Evolutionary conservation across 2,888 invertebrate genomes (phyloP).

Genomic region (Euclidia mi): DNA sequence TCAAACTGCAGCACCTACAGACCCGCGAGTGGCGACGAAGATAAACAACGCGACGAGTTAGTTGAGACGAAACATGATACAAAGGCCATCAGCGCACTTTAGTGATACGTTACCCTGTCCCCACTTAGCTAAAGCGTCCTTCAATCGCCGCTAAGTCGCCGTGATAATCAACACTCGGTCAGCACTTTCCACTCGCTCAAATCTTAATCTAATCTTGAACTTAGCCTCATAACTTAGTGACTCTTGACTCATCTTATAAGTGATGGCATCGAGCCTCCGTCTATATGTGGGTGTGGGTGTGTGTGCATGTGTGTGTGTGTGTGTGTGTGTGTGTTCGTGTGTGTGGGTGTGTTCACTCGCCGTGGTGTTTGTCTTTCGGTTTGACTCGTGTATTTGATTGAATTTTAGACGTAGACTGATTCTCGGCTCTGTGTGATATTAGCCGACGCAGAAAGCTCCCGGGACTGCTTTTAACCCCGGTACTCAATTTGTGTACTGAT

Average conservation of each 20-base stretch:
- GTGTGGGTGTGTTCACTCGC: too few species aligned
- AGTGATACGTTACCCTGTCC: slow-evolving; percentile 16
- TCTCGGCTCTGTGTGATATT: too few species aligned
- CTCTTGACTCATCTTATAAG: slow-evolving; percentile 10
- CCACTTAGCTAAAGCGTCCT: slow-evolving; percentile 31
- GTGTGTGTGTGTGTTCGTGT: too few species aligned
- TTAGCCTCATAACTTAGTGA: slow-evolving; percentile 22
- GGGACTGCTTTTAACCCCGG: too few species aligned
- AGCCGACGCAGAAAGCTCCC: too few species aligned
- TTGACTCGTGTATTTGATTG: too few species aligned
- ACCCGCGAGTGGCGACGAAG: too few species aligned
- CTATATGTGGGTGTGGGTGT: too few species aligned
- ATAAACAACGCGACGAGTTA: slow-evolving; percentile 1
- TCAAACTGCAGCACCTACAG: slow-evolving; percentile 6
- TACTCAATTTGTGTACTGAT: too few species aligned
- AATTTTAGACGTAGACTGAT: too few species aligned
- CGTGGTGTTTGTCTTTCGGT: too few species aligned
- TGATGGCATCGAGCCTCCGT: not conserved
- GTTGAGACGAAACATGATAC: slow-evolving; percentile 17
- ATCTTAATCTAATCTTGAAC: slow-evolving; percentile 30
- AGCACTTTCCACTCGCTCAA: slow-evolving; percentile 26
- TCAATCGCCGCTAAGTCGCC: slow-evolving; percentile 36
- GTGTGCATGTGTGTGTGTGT: too few species aligned
- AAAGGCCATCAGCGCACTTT: slow-evolving; percentile 18
- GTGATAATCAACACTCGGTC: slow-evolving; percentile 25